Conservation (phyloP, 2,888 invertebrate species). For the Noctuana brunneofusca region DNA sequence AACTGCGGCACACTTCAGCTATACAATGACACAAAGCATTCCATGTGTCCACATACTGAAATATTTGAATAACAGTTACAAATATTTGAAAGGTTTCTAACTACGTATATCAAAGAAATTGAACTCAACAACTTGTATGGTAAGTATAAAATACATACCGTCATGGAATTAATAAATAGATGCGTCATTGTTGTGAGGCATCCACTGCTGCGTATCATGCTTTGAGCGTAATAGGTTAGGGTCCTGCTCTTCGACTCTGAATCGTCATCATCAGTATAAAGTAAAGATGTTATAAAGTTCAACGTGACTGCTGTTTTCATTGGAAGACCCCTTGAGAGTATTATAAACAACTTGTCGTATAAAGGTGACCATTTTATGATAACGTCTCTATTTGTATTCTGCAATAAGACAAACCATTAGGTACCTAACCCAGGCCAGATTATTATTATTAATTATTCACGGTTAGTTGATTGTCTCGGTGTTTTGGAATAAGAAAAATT, state of each 20-base stretch:
- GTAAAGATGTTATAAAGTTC: conserved; percentile 60
- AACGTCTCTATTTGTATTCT: conserved; percentile 50
- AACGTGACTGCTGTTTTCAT: conserved; percentile 52
- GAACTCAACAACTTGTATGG: background rate
- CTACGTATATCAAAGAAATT: too few species aligned
- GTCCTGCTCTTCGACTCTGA: conserved; percentile 43
- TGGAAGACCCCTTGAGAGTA: conserved; percentile 51
- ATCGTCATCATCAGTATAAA: conserved; percentile 49
- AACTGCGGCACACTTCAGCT: conserved; percentile 56
- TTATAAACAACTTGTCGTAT: conserved; percentile 55
- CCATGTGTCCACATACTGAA: conserved; percentile 68
- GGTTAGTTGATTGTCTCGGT: too few species aligned
- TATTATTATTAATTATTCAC: too few species aligned
- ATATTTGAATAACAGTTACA: conserved; percentile 2
- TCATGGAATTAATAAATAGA: conserved; percentile 58
- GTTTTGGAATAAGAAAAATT: too few species aligned
- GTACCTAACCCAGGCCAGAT: background rate
- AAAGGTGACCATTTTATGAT: conserved; percentile 55
- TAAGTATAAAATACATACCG: conserved; percentile 49
- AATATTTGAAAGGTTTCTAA: background rate
- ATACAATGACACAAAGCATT: conserved; percentile 65
- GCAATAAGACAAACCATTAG: conserved; percentile 37
- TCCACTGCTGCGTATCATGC: conserved; percentile 64
- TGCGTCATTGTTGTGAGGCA: conserved; percentile 62
- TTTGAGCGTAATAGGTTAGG: conserved; percentile 54